Base-by-base conservation (phyloP, 2,888 invertebrate species). In the Ormia ochracea region DNA sequence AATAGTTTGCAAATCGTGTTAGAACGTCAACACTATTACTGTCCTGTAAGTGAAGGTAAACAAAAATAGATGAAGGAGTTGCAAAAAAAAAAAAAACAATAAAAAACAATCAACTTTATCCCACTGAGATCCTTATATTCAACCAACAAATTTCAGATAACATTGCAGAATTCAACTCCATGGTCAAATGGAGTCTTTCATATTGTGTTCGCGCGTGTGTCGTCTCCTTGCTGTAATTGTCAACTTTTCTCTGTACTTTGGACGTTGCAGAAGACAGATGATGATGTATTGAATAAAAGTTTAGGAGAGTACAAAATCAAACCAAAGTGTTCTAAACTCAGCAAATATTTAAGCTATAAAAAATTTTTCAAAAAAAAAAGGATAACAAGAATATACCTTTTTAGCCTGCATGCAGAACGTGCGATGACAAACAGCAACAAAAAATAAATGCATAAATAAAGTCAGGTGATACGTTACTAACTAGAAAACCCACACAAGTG, bases 111-210 rank as follows among this genome's bases (percentile, higher is more conserved):
- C 0, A 5, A 10, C 21, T 58, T 48, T 38, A 38, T 33, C 1
- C 36, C 69, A 69, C 26, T 21, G 12, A 38, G 10, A 50, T 65
- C 48, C 45, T 48, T 58, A 19, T 63, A 63, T 56, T 41, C 33
- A 65, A 36, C 41, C 41, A 77, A 50, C 56, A 77, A 63, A 63
- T 77, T 36, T 70, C 70, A 48, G n/a, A 38, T 56, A 77, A 70
- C 56, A 77, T 76, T 76, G 48, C 54, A 45, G 45, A 61, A 59
- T 3, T 33, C 52, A 58, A 33, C 26, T 43, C 10, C 3, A 21
- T 69, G 68, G 52, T 31, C 68, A 61, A 54, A 59, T n/a, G n/a
- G 21, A 12, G 17, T 28, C 56, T 52, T 50, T 52, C 33, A 33
- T 43, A 21, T 12, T 54, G 43, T 41, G 61, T 31, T 14, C 6